Base-by-base conservation (phyloP, 2,113 vertebrate species). In the Syngnathus scovelli region DNA sequence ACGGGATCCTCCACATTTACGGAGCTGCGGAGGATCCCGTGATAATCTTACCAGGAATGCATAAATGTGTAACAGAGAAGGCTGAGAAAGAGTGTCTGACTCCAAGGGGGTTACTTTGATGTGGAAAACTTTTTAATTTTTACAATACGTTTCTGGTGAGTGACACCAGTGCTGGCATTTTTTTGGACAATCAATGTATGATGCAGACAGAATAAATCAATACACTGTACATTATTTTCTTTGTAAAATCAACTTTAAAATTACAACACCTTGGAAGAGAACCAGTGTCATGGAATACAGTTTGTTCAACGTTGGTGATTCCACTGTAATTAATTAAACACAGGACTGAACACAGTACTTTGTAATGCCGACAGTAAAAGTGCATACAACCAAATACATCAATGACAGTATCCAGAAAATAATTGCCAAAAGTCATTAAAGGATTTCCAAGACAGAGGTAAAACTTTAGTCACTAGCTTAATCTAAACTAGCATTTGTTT, bases 401-500 rank as follows among this genome's bases (percentile, higher is more conserved):
- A 46, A 46, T 5, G 5, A 13, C 13, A 16, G 15, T 46, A 13
- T 5, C 12, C 15, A 6, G 44, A 46, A 46, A 15, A 46, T 16
- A 46, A 13, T 46, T 13, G 44, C 7, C 19, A 9, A 8, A 3
- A 51, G n/a, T n/a, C 7, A 49, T 51, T 2, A n/a, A 51, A n/a
- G 1, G 49, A 10, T 36, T 36, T 18, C 27, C 7, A 58, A 58
- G 15, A 33, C 7, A 58, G 36, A 58, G 6, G 21, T 36, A 7
- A 36, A 36, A 33, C 15, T 7, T 36, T 15, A 15, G 6, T 7
- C 7, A 15, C 13, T 6, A 58, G 39, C 37, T 80, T 16, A 16
- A 48, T 48, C 6, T 86, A 64, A 85, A 83, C 87, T 75, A 70
- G 79, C 81, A 89, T 89, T 86, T 79, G 85, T 89, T 78, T 87